A percentile compares a stretch with the other conserved stretches of the same genome.
These are phyloP conservation scores for Saturnia japonica DNA, from an alignment of 2,888 invertebrate genomes.

Conservation along the genomic window DNA sequence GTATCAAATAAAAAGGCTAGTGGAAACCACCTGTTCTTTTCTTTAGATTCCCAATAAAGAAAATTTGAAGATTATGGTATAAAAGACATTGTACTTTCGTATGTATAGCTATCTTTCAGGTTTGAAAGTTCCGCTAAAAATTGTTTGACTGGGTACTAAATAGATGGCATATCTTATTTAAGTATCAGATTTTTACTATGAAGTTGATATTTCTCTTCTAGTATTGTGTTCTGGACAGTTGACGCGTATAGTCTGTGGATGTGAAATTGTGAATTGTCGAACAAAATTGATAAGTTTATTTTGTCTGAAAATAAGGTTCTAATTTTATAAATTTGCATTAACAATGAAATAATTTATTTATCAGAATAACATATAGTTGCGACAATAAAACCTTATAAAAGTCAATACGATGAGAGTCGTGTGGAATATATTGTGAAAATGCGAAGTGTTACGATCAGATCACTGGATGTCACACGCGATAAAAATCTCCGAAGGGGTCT, in stretches of 20 bases:
- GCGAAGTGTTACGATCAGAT: constrained; percentile 62
- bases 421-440: constrained; percentile 58
- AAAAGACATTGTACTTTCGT: too few relatives aligned
- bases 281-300: constrained; percentile 71
- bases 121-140: too few relatives aligned
- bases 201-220: too few relatives aligned
- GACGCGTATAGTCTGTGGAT: constrained; percentile 44
- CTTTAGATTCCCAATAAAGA: too few relatives aligned
- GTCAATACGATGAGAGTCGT: constrained; percentile 41
- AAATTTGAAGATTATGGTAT: too few relatives aligned
- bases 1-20: too few relatives aligned
- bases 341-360: constrained; percentile 56
- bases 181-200: too few relatives aligned
- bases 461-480: constrained; percentile 67
- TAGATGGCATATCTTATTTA: too few relatives aligned
- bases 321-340: constrained; percentile 52
- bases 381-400: constrained; percentile 43
- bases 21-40: too few relatives aligned
- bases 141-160: too few relatives aligned
- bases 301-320: constrained; percentile 57
- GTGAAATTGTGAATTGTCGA: constrained; percentile 56
- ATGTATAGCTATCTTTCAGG: too few relatives aligned
- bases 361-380: constrained; percentile 38
- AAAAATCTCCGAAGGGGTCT: constrained; percentile 55
- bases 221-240: constrained; percentile 44